Conservation (phyloP, 2,113 vertebrate species). For the Xenopus borealis region DNA sequence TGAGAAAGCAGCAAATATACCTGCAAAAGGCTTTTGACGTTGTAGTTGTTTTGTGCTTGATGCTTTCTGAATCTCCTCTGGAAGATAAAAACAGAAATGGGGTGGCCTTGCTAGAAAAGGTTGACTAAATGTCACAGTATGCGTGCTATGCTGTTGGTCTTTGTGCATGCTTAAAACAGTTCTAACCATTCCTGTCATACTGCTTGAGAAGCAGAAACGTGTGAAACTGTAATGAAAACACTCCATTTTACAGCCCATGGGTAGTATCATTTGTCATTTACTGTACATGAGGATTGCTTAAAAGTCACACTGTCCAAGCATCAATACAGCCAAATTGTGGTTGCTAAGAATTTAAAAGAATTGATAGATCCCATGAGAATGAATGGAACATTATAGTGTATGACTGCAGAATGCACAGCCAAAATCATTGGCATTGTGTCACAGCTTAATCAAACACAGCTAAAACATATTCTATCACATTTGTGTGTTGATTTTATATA, state of each 20-base stretch:
- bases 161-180: slow-evolving; percentile 10
- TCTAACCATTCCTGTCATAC: background rate
- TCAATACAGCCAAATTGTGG: slow-evolving; percentile 9
- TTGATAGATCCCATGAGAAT: slow-evolving; percentile 5
- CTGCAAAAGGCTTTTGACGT: too few species aligned
- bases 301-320: slow-evolving; percentile 1
- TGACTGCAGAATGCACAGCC: background rate
- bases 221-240: slow-evolving; percentile 16
- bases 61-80: background rate
- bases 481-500: too few species aligned
- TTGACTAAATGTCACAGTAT: slow-evolving; percentile 74
- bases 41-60: too few species aligned
- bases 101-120: slow-evolving; percentile 50
- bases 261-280: slow-evolving; percentile 4
- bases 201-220: background rate
- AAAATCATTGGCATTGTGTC: slow-evolving; percentile 8
- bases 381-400: slow-evolving; percentile 15
- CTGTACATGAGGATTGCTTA: background rate
- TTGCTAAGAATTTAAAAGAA: slow-evolving; percentile 12
- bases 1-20: too few species aligned
- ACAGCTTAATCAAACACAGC: background rate
- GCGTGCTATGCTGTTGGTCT: slow-evolving; percentile 40
- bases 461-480: too few species aligned
- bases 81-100: too few species aligned
- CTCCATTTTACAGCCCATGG: background rate